A percentile compares a stretch with the other conserved stretches of the same genome.
Evolutionary conservation across 2,888 invertebrate species (phyloP).

Genomic region (Dasypogon diadema): DNA sequence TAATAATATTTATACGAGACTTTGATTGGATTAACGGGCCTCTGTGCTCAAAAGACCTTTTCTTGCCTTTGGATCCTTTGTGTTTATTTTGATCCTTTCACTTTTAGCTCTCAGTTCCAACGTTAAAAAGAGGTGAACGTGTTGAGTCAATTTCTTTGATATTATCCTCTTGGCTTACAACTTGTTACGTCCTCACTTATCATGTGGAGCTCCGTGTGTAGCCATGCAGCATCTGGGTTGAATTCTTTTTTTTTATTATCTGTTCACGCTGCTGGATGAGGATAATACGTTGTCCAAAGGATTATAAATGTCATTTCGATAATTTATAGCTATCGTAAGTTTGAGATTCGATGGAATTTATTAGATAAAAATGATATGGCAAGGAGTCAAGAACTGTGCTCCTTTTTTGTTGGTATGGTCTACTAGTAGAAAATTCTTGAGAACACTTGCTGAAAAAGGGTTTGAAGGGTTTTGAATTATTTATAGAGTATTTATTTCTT

Average conservation of each 20-base stretch:
- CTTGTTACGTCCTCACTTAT: conserved; percentile 52
- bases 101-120: neutral
- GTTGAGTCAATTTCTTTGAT: conserved; percentile 56
- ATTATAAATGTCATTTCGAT: conserved; percentile 56
- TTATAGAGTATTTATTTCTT: too few relatives aligned
- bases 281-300: conserved; percentile 54
- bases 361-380: conserved; percentile 21
- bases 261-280: conserved; percentile 20
- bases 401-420: too few relatives aligned
- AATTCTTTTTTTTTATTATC: neutral
- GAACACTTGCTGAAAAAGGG: too few relatives aligned
- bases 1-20: conserved; percentile 56
- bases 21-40: conserved; percentile 56
- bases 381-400: neutral
- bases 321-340: conserved; percentile 51
- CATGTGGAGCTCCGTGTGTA: conserved; percentile 38
- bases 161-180: conserved; percentile 56
- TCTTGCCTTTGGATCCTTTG: conserved; percentile 37
- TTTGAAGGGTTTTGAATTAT: too few relatives aligned
- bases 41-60: conserved; percentile 21
- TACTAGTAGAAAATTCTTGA: too few relatives aligned
- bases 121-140: conserved; percentile 51
- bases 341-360: conserved; percentile 24
- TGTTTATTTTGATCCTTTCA: conserved; percentile 46
- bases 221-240: conserved; percentile 51